phyloP scores from a whole-genome alignment of 2,113 vertebrate species.

The Pimephales promelas region DNA sequence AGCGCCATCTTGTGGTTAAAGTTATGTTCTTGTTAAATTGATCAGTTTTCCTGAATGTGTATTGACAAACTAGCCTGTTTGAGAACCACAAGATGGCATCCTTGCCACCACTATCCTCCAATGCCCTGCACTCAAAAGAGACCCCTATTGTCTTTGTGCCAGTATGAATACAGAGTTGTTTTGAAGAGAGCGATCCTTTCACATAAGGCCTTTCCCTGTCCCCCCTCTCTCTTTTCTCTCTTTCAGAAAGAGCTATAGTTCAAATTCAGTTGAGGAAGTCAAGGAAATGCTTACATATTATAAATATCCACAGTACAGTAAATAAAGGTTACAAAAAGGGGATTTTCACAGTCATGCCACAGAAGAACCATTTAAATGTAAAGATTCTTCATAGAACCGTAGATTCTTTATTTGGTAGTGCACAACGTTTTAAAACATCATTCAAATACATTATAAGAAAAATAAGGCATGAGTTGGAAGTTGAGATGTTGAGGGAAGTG shows the following conservation, averaged over 20 bases:
- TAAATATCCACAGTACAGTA: neutral
- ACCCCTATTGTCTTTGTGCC: neutral
- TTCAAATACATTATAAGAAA: no score
- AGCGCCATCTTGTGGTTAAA: slow-evolving; percentile 19
- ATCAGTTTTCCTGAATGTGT: neutral
- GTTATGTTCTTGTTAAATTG: neutral
- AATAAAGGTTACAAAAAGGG: no score
- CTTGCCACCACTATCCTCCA: neutral
- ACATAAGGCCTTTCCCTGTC: neutral
- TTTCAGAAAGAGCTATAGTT: neutral
- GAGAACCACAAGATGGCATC: neutral
- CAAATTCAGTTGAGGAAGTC: neutral
- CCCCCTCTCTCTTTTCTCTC: neutral
- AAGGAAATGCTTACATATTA: neutral
- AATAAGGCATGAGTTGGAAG: no score
- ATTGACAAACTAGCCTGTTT: neutral
- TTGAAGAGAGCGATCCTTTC: slow-evolving; percentile 2
- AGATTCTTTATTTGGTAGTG: no score
- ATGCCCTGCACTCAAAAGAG: neutral
- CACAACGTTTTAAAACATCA: no score
- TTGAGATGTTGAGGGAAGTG: no score
- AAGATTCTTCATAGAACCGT: no score
- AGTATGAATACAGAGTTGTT: slow-evolving; percentile 12
- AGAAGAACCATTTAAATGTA: no score
- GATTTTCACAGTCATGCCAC: no score